Evolutionary conservation across 2,888 invertebrate genomes (phyloP).

Genomic region (Acleris sparsana): DNA sequence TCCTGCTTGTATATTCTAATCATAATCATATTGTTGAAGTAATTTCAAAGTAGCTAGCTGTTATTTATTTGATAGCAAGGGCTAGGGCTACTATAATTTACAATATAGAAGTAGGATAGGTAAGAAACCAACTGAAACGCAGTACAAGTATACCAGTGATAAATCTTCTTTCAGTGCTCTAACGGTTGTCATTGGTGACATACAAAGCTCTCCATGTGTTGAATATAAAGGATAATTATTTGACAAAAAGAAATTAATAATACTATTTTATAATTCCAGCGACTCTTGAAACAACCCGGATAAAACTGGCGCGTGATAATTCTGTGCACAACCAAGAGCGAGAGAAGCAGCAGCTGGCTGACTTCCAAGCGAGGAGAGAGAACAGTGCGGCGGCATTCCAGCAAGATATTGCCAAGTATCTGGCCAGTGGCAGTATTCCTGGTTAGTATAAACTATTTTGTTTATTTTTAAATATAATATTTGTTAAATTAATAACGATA

Average conservation of each 20-base stretch:
- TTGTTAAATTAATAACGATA: not conserved
- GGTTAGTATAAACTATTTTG: slow-evolving; percentile 52
- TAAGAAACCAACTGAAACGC: too few relatives aligned
- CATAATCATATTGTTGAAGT: too few relatives aligned
- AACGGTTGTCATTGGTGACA: too few relatives aligned
- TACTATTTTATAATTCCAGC: slow-evolving; percentile 51
- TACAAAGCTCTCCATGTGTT: too few relatives aligned
- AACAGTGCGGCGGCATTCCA: slow-evolving; percentile 69
- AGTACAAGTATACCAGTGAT: too few relatives aligned
- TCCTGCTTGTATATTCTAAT: too few relatives aligned
- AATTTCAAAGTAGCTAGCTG: too few relatives aligned
- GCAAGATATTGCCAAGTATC: slow-evolving; percentile 68
- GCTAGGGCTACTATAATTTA: too few relatives aligned
- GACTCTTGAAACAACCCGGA: slow-evolving; percentile 66
- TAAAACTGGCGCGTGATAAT: slow-evolving; percentile 63
- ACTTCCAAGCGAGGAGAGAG: slow-evolving; percentile 63
- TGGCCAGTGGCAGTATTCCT: slow-evolving; percentile 62
- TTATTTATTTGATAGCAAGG: too few relatives aligned
- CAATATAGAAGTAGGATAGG: too few relatives aligned
- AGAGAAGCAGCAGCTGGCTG: slow-evolving; percentile 66
- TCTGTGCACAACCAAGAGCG: slow-evolving; percentile 55
- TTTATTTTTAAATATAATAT: too few relatives aligned
- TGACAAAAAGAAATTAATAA: not conserved
- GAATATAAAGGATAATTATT: not conserved
- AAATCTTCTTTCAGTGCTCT: too few relatives aligned